Conservation (phyloP, 1,140 invertebrate species). For the Drosophila tsacasi region DNA sequence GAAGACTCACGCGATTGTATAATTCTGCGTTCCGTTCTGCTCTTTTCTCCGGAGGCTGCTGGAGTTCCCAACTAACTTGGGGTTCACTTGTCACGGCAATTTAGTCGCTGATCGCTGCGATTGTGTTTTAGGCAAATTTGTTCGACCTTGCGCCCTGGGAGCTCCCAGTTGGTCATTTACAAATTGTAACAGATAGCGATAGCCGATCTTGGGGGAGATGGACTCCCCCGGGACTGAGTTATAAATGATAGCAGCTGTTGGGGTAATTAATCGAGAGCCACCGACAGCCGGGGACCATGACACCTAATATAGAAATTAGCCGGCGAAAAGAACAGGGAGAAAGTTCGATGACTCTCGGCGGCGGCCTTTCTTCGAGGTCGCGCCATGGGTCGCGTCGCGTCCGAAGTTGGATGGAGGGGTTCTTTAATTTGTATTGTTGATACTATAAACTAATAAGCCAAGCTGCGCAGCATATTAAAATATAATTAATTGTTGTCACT, state of each 20-base stretch:
- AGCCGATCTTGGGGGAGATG: conserved; percentile 22
- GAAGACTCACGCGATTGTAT: conserved; percentile 58
- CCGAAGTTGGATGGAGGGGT: conserved; percentile 16
- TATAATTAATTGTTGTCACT: conserved; percentile 83
- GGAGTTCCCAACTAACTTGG: conserved; percentile 22
- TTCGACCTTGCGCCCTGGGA: conserved; percentile 47
- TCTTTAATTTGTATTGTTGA: conserved; percentile 74
- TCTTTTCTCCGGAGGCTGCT: conserved; percentile 19
- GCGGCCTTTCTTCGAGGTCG: conserved; percentile 72
- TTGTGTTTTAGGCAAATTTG: conserved; percentile 42
- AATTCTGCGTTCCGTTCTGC: conserved; percentile 8
- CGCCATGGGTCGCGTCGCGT: conserved; percentile 3
- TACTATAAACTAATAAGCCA: conserved; percentile 82
- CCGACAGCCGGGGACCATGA: conserved; percentile 55
- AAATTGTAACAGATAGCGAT: conserved; percentile 48
- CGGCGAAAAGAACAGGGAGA: conserved; percentile 62
- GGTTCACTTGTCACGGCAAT: conserved; percentile 42
- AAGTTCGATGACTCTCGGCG: conserved; percentile 79
- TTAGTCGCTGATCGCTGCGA: conserved; percentile 26
- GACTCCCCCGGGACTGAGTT: conserved; percentile 18
- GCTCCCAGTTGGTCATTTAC: conserved; percentile 18
- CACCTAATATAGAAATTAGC: conserved; percentile 81
- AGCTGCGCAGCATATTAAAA: conserved; percentile 77
- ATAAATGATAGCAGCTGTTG: conserved; percentile 48
- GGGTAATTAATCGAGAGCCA: conserved; percentile 52